Base-by-base conservation (phyloP, 2,797 vertebrate genomes). In the Paramormyrops hopkinsi region DNA sequence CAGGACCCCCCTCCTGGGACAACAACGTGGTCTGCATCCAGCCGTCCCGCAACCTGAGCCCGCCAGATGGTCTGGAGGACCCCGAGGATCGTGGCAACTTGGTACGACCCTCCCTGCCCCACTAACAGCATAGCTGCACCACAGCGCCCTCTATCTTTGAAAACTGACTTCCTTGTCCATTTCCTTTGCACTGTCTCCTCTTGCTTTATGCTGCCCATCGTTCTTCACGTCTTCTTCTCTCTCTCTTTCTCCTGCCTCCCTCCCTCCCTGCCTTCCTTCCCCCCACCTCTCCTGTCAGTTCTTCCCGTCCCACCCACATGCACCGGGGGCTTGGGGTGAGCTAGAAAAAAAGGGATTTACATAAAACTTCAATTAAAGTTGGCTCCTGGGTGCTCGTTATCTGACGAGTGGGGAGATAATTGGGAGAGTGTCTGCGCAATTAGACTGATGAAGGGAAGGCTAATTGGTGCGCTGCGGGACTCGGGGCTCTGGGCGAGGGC, bases 1-100 rank as follows among this genome's bases (percentile, higher is more conserved):
- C 94, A 93, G 96, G 95, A 95, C 91, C 96, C 91, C 88, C 94
- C 17, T 95, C 95, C 25, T 98, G 97, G 97, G 96, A 96, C 87
- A 94, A 93, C 41, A 96, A 96, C 53, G 98, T 99, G 17, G 98
- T 99, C 91, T 98, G 98, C 92, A 99, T 97, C 93, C 98, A 99
- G 91, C 98, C 98, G 14, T 95, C 97, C 53, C 97, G 98, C 90
- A 98, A 97, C 91, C 96, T 98, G 14, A 98, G 96, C 92, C 96
- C 97, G 19, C 98, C 98, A 1, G 98, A 99, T 85, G 97, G 96
- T 87, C 94, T 96, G 88, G 98, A 99, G 94, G 96, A 96, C 86
- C 96, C 97, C 0, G 97, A 98, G 91, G 97, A 98, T 4, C 91
- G 93, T 0, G 95, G 92, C 90, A 97, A 96, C 56, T 98, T 96